These are phyloP conservation scores for Pseudomugil gertrudae DNA, from an alignment of 2,797 vertebrate species.

Conservation along the genomic window DNA sequence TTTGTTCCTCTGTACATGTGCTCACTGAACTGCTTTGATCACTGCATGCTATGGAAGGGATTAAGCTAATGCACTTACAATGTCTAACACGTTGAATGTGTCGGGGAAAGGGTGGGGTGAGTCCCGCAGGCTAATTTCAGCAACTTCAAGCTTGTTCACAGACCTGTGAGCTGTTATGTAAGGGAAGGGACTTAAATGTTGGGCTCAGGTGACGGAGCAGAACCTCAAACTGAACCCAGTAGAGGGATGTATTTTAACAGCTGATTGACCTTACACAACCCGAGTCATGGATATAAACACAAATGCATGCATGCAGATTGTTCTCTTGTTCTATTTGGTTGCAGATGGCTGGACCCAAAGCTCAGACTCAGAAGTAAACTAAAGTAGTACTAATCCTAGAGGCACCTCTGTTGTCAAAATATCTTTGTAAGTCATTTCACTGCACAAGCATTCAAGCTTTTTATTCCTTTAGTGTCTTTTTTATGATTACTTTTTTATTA, in stretches of 20 bases:
- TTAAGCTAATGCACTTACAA: slow-evolving; percentile 89
- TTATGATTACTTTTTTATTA: too few species aligned
- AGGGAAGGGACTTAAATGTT: not conserved
- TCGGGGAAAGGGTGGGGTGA: slow-evolving; percentile 51
- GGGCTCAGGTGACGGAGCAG: not conserved
- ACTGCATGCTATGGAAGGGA: slow-evolving; percentile 78
- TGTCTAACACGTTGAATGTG: slow-evolving; percentile 66
- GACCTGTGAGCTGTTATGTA: slow-evolving; percentile 37
- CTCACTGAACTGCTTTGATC: slow-evolving; percentile 57
- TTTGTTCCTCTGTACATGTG: slow-evolving; percentile 44
- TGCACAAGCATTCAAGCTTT: not conserved
- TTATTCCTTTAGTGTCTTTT: not conserved
- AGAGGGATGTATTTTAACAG: not conserved
- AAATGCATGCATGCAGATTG: slow-evolving; percentile 3
- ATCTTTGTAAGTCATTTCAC: not conserved
- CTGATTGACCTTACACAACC: not conserved
- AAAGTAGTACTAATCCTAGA: slow-evolving; percentile 30
- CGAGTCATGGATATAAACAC: not conserved
- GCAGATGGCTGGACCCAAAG: slow-evolving; percentile 6
- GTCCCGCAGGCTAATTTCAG: slow-evolving; percentile 58
- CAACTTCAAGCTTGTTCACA: slow-evolving; percentile 43
- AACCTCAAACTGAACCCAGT: not conserved
- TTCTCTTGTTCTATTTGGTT: slow-evolving; percentile 14
- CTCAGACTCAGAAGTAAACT: slow-evolving; percentile 9
- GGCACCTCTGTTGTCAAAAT: slow-evolving; percentile 25